Percentiles rank a stretch among this genome's conserved stretches.
These are phyloP conservation scores for Linhomoeus sp. DNA, from an alignment of 2,888 invertebrate genomes.

Conservation along the genomic window DNA sequence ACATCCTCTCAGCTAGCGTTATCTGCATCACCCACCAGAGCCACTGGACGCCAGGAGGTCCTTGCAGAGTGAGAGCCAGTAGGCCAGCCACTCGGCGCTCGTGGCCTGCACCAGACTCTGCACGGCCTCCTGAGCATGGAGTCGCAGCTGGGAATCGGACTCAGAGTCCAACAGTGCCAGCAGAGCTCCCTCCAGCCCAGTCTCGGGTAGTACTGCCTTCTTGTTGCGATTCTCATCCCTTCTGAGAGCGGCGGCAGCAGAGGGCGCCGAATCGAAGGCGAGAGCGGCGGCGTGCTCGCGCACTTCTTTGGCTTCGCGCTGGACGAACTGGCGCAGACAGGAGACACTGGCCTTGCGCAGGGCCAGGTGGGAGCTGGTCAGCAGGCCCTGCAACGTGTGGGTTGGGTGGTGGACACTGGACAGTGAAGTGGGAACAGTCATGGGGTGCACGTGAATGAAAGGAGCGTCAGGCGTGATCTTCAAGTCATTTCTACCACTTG, in stretches of 20 bases:
- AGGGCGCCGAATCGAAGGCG: conserved; percentile 31
- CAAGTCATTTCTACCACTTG: no score
- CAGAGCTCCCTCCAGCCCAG: conserved; percentile 71
- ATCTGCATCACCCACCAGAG: conserved; percentile 40
- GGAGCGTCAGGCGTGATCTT: no score
- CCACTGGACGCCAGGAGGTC: conserved; percentile 66
- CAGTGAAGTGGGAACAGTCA: no score
- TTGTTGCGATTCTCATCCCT: no score
- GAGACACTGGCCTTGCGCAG: conserved; percentile 80
- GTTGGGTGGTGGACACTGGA: no score
- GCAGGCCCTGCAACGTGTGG: conserved; percentile 51
- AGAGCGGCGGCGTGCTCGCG: conserved; percentile 68
- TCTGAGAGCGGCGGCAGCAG: background rate
- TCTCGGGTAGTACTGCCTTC: conserved; percentile 23
- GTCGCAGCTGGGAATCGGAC: conserved; percentile 55
- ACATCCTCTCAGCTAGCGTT: no score
- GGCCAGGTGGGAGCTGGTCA: conserved; percentile 69
- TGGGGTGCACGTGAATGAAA: no score
- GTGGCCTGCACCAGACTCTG: conserved; percentile 70
- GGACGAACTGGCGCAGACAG: conserved; percentile 79
- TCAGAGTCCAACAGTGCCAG: conserved; percentile 86
- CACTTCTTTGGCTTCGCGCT: conserved; percentile 85
- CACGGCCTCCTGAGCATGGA: conserved; percentile 77
- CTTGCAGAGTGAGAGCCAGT: conserved; percentile 80
- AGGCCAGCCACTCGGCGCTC: conserved; percentile 55